Evolutionary conservation across 2,797 vertebrate species (phyloP), one percentile per base, ranked within the genome.

Genomic region (Pempheris klunzingeri): DNA sequence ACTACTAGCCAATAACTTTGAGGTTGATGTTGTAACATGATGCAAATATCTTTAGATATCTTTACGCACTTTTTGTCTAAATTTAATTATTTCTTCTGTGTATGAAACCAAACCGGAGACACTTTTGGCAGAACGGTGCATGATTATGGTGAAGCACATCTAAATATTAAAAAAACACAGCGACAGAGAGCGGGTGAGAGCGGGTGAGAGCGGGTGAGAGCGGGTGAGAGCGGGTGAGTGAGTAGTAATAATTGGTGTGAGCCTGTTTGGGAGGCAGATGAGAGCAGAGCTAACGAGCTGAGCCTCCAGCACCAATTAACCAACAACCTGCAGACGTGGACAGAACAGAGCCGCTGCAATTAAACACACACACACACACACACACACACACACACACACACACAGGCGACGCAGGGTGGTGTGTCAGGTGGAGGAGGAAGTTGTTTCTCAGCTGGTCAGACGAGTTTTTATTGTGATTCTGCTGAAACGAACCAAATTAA

Each of bases 301-400:
- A 84, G 81, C 77, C 84, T 88, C 74, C 69, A 77, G 85, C 77
- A 57, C 77, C 82, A 85, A 87, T 88, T 91, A 87, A 78, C 64
- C 68, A 74, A 57, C 79, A 85, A 80, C 62, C 66, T 79, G 74
- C 78, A 79, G 74, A 81, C 87, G 79, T 90, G 86, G 76, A 86
- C 73, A 12, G 34, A 71, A 49, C 58, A 68, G 67, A 83, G 32
- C 63, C 57, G 67, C 74, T 39, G 64, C 84, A 87, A 89, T 88
- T 88, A 90, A 71, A 90, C 72, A 74, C 53, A 58, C 81, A 71
- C 64, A 61, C 39, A 50, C 59, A 73, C 68, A 73, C 59, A 73
- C 78, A 63, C 71, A 68, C 62, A 62, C 34, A 66, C 46, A 49
- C 28, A 55, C 53, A 28, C 59, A 59, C 36, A 41, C 41, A 22